Evolutionary conservation across 2,888 invertebrate species (phyloP), one percentile per base, ranked within the genome.

Genomic region (Rhaphigaster nebulosa): DNA sequence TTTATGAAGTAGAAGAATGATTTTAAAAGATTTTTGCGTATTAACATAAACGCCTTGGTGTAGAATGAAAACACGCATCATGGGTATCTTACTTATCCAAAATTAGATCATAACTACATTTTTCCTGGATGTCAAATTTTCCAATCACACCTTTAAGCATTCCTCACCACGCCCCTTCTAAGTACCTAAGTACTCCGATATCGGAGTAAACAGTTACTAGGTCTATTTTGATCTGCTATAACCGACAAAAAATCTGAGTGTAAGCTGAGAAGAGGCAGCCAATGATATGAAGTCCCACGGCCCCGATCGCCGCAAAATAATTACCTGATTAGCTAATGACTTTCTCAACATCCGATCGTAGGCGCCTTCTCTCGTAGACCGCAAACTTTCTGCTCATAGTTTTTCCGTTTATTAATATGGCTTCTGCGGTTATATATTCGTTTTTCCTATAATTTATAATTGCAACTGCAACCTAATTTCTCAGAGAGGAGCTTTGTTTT

Each of bases 321-420:
- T 84, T 84, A 84, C 13, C 84, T n/a, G 84, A 84, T 84, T 84
- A 84, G 84, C 84, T 84, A 84, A 84, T 84, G 84, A 84, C 45
- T 84, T 84, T 84, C 84, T 45, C 45, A 84, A 84, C 84, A 84
- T 84, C 84, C 84, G 84, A 84, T 84, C 84, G 45, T 13, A 26
- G 84, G 41, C 45, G n/a, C 45, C 45, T 12, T 38, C 70, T 60
- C 38, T 12, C 23, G 2, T 5, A 41, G 10, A 80, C 80, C 80
- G 80, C 80, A 80, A 23, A 26, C 80, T 80, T 41, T 84, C 84
- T 84, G 84, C 41, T 34, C 26, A 12, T 50, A 45, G 84, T 50
- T 84, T 84, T 84, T 84, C 84, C 84, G 13, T 84, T 84, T 50
- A 84, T 84, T 84, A 12, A 50, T 45, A 50, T 15, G 84, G 84